phyloP scores from a whole-genome alignment of 2,888 invertebrate species.

The Sphaerophoria taeniata region DNA sequence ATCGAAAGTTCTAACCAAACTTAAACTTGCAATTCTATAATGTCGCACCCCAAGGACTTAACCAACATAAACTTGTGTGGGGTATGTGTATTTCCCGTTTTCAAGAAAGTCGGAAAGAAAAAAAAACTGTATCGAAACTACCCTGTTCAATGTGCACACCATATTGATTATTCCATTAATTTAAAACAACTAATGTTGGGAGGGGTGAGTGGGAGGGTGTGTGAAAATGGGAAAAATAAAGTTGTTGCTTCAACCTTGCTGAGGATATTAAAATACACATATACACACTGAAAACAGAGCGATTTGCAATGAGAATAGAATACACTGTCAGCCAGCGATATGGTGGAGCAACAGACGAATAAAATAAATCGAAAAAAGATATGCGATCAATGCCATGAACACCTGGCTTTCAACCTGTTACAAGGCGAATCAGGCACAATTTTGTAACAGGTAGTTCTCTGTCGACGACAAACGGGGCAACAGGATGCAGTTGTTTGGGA shows the following conservation, averaged over 20 bases:
- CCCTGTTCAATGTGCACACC: constrained; percentile 51
- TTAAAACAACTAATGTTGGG: constrained; percentile 60
- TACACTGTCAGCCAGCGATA: background rate
- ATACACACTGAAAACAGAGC: background rate
- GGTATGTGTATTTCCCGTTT: background rate
- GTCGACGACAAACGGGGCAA: background rate
- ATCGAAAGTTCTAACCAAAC: constrained; percentile 23
- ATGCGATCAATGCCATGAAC: constrained; percentile 74
- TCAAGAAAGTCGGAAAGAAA: background rate
- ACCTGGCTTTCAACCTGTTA: constrained; percentile 73
- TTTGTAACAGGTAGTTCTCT: constrained; percentile 69
- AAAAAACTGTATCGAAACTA: background rate
- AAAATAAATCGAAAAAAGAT: constrained; percentile 70
- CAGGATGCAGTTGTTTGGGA: background rate
- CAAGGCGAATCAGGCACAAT: constrained; percentile 52
- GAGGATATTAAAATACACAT: constrained; percentile 22
- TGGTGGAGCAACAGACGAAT: constrained; percentile 41
- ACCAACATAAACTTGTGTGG: background rate
- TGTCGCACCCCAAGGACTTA: constrained; percentile 22
- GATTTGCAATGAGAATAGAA: constrained; percentile 20
- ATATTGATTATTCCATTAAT: constrained; percentile 74
- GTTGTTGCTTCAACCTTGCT: constrained; percentile 70
- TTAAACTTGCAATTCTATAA: constrained; percentile 50
- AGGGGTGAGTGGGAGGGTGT: background rate
- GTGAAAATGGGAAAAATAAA: constrained; percentile 27